Evolutionary conservation across 2,888 invertebrate species (phyloP).

Genomic region (Caenorhabditis parvicauda): DNA sequence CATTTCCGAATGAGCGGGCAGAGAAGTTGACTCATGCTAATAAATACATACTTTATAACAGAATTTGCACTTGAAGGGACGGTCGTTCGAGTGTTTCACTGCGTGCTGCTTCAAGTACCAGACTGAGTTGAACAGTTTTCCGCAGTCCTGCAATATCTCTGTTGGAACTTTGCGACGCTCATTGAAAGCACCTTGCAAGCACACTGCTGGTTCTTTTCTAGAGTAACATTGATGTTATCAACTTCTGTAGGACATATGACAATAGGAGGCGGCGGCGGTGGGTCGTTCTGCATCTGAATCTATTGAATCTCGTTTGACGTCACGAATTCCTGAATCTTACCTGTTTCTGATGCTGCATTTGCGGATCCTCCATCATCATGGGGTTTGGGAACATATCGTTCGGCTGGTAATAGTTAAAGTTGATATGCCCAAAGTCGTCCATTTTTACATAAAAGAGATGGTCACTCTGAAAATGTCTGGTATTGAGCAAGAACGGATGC

Average conservation of each 20-base stretch:
- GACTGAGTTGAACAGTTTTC: constrained; percentile 60
- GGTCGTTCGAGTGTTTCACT: constrained; percentile 61
- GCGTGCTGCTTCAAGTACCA: constrained; percentile 62
- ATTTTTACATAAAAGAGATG: constrained; percentile 28
- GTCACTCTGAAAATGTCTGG: too few relatives aligned
- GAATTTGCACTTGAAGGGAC: constrained; percentile 62
- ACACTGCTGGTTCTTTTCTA: constrained; percentile 62
- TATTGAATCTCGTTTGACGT: not conserved
- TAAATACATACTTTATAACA: constrained; percentile 52
- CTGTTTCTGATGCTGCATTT: constrained; percentile 3
- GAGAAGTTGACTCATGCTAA: too few relatives aligned
- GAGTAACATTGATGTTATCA: constrained; percentile 54
- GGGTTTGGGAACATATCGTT: constrained; percentile 20
- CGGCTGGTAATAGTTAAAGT: constrained; percentile 19
- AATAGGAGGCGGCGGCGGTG: constrained; percentile 57
- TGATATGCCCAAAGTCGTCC: constrained; percentile 26
- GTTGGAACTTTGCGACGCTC: not conserved
- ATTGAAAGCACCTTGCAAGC: constrained; percentile 47
- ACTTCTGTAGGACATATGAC: constrained; percentile 60
- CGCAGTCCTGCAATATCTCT: constrained; percentile 43
- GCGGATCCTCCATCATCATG: constrained; percentile 20
- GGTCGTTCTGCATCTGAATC: constrained; percentile 29
- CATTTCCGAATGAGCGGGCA: too few relatives aligned
- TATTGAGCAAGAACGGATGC: too few relatives aligned
- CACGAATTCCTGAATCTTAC: not conserved